Base-by-base conservation (phyloP, 92 coral and sea anemone species). In the Palythoa grandiflora region DNA sequence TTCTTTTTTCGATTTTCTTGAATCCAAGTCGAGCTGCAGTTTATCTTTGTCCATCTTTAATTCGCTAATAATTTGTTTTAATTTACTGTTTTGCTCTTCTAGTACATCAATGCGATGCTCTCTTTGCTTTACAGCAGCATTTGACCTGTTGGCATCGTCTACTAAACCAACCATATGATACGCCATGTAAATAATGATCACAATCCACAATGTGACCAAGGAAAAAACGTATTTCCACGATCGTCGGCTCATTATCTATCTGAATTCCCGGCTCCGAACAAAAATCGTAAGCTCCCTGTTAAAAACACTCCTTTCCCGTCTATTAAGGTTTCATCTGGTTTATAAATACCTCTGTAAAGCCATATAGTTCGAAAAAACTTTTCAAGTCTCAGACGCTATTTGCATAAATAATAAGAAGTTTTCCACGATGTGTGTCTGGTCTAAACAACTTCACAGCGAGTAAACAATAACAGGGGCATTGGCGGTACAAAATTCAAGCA, bases 111-210 rank as follows among this genome's bases (percentile, higher is more conserved):
- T 80, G 54, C 91, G 94, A 63, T 90, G 84, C 44, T 95, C 94
- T 39, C 90, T 93, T 68, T 91, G 95, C 14, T 83, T 70, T 9
- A 93, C 86, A 12, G 89, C 84, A 1, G 87, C 93, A 17, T 68
- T 91, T 75, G 74, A 84, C 71, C 91, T 91, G 77, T 93, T 95
- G 11, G 96, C 81, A 60, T 95, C 98, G 20, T 92, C 98, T 1
- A 89, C 94, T 40, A 93, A 88, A 6, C 93, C 91, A 14, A 95
- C 80, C 83, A 93, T 91, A 44, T 95, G 94, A 90, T 94, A 95
- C 13, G 93, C 98, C 98, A 95, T 95, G 59, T 93, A 95, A 48
- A 88, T 94, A 1, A 95, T 80, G 52, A 95, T 91, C 6, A 91
- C 88, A 10, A 95, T 84, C 98, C 98, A 95, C 77, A 95, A 36